phyloP scores from a whole-genome alignment of 92 coral and sea anemone species.

The Montipora capitata region DNA sequence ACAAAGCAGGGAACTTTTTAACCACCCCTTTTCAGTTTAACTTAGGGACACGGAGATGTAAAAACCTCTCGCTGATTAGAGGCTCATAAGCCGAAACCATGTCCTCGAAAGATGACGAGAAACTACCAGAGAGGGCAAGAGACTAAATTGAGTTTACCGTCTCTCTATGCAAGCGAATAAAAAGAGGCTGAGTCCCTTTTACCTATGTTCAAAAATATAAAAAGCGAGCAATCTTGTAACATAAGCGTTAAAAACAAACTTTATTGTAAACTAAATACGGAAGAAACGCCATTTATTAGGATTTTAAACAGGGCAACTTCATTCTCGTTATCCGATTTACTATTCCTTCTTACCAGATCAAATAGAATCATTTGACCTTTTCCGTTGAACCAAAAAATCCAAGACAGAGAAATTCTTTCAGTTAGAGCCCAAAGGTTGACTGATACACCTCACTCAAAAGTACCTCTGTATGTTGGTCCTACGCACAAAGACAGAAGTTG shows the following conservation, averaged over 20 bases:
- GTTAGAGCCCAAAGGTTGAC: neutral
- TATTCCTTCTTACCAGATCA: neutral
- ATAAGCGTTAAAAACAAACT: neutral
- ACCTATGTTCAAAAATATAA: too few relatives aligned
- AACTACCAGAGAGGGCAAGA: neutral
- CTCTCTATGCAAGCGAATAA: too few relatives aligned
- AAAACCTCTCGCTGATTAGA: too few relatives aligned
- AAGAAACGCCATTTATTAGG: too few relatives aligned
- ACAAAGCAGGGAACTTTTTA: too few relatives aligned
- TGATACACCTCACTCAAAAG: neutral
- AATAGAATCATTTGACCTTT: neutral
- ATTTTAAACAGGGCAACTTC: neutral
- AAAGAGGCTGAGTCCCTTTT: too few relatives aligned
- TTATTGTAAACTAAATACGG: neutral
- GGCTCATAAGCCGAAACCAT: too few relatives aligned
- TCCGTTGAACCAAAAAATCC: neutral
- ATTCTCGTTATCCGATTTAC: conserved; percentile 1
- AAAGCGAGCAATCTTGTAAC: neutral
- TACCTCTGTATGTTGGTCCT: neutral
- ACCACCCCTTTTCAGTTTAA: too few relatives aligned
- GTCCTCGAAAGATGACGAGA: too few relatives aligned
- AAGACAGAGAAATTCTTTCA: too few relatives aligned
- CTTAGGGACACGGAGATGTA: too few relatives aligned
- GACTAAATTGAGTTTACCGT: too few relatives aligned
- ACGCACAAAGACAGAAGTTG: neutral